phyloP scores from a whole-genome alignment of 2,888 invertebrate species.

The Lissonota sp. region DNA sequence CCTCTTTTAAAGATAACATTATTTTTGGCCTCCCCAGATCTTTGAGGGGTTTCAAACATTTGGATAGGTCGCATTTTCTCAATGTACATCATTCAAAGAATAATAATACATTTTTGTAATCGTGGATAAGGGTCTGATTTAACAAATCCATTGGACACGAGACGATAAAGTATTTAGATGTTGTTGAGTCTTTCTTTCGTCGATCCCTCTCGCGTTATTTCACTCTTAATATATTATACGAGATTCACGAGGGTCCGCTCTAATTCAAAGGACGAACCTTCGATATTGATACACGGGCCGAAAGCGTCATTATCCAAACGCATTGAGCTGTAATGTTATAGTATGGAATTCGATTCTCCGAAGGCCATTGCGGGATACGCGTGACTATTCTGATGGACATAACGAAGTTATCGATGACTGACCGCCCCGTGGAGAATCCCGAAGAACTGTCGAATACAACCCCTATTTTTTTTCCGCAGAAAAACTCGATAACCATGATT shows the following conservation, averaged over 20 bases:
- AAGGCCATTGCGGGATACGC: conserved; percentile 62
- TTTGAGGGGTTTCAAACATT: too few relatives aligned
- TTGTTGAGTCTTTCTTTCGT: background rate
- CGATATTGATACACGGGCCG: conserved; percentile 36
- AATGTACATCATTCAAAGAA: too few relatives aligned
- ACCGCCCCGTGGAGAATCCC: conserved; percentile 75
- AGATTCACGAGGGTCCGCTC: conserved; percentile 9
- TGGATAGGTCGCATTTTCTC: too few relatives aligned
- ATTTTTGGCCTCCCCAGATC: too few relatives aligned
- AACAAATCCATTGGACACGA: background rate
- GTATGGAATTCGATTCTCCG: conserved; percentile 72
- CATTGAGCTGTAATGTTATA: conserved; percentile 69
- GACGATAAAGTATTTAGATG: background rate
- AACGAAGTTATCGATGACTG: conserved; percentile 77
- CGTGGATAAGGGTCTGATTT: too few relatives aligned
- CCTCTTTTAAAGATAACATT: too few relatives aligned
- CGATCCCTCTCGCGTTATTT: background rate
- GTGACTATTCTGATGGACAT: conserved; percentile 65
- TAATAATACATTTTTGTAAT: too few relatives aligned
- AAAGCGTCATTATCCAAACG: conserved; percentile 67
- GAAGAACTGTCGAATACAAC: conserved; percentile 73
- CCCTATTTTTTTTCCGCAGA: conserved; percentile 57
- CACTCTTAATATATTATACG: background rate
- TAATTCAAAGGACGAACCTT: conserved; percentile 39
- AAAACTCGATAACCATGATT: conserved; percentile 40